Percentiles rank a stretch among this genome's conserved stretches.
Evolutionary conservation across 2,888 invertebrate species (phyloP).

Genomic region (Mylabris sibirica): DNA sequence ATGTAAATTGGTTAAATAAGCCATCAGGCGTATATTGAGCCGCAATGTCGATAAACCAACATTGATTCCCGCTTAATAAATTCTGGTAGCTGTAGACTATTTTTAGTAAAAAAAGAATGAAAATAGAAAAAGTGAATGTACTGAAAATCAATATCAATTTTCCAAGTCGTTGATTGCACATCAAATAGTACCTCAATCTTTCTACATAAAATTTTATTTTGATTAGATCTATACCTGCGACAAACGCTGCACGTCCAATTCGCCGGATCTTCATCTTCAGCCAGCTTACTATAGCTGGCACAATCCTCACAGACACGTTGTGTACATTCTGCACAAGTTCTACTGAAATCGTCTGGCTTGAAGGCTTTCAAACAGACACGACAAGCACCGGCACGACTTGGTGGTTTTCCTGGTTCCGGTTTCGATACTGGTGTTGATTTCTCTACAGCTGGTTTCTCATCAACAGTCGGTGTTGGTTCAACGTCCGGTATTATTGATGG

Average conservation of each 20-base stretch:
- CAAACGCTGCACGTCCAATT: slow-evolving; percentile 92
- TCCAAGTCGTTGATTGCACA: background rate
- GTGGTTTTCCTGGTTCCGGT: slow-evolving; percentile 75
- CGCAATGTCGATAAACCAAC: background rate
- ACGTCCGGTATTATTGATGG: slow-evolving; percentile 66
- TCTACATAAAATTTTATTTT: background rate
- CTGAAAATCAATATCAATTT: slow-evolving; percentile 10
- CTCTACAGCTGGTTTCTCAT: slow-evolving; percentile 60
- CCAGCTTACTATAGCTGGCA: slow-evolving; percentile 87
- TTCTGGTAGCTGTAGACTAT: background rate
- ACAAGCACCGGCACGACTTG: slow-evolving; percentile 79
- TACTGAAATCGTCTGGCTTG: slow-evolving; percentile 86
- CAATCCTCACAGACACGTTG: slow-evolving; percentile 91
- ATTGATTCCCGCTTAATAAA: slow-evolving; percentile 11
- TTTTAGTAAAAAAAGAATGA: background rate
- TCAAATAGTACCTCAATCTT: background rate
- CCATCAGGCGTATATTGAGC: slow-evolving; percentile 5
- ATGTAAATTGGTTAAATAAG: slow-evolving; percentile 2
- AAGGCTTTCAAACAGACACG: slow-evolving; percentile 88
- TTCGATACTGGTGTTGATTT: slow-evolving; percentile 57
- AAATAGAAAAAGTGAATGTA: background rate
- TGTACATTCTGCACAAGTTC: slow-evolving; percentile 88
- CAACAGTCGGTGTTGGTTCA: slow-evolving; percentile 53
- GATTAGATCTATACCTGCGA: slow-evolving; percentile 60
- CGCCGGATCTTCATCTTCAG: slow-evolving; percentile 83